These are phyloP conservation scores for Drosophila setifemur DNA, from an alignment of 1,140 invertebrate genomes.

Conservation along the genomic window DNA sequence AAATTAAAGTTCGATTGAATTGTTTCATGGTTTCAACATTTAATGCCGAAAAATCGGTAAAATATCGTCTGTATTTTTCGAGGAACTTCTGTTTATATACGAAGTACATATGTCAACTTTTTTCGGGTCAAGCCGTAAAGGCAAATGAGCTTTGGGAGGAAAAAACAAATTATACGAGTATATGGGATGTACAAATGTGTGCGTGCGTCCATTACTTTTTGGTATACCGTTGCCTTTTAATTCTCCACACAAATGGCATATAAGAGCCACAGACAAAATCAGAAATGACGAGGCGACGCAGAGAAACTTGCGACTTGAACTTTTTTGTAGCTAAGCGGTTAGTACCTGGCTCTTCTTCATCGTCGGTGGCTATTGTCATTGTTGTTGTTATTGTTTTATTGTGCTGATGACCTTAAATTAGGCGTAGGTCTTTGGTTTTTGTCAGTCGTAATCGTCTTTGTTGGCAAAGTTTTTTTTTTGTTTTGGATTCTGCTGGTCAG, in stretches of 20 bases:
- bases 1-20: too few relatives aligned
- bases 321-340: slow-evolving; percentile 37
- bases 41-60: neutral
- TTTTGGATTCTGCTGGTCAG: slow-evolving; percentile 47
- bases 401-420: slow-evolving; percentile 80
- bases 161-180: slow-evolving; percentile 8
- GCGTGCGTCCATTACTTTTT: slow-evolving; percentile 53
- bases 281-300: slow-evolving; percentile 38
- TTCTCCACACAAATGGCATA: slow-evolving; percentile 65
- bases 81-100: slow-evolving; percentile 1
- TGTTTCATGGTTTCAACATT: too few relatives aligned
- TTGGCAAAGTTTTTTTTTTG: slow-evolving; percentile 58
- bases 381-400: slow-evolving; percentile 63
- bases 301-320: slow-evolving; percentile 63
- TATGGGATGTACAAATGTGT: slow-evolving; percentile 9
- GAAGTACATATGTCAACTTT: slow-evolving; percentile 16
- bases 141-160: slow-evolving; percentile 29
- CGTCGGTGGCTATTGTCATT: slow-evolving; percentile 19
- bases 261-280: slow-evolving; percentile 43
- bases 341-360: slow-evolving; percentile 35
- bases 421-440: slow-evolving; percentile 70
- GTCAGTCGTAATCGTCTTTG: slow-evolving; percentile 36
- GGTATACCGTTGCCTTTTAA: slow-evolving; percentile 66
- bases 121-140: slow-evolving; percentile 19
- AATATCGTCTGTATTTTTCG: neutral